Percentiles rank a stretch among this genome's conserved stretches.
phyloP scores from a whole-genome alignment of 2,797 vertebrate species.

The Aplochiton taeniatus region DNA sequence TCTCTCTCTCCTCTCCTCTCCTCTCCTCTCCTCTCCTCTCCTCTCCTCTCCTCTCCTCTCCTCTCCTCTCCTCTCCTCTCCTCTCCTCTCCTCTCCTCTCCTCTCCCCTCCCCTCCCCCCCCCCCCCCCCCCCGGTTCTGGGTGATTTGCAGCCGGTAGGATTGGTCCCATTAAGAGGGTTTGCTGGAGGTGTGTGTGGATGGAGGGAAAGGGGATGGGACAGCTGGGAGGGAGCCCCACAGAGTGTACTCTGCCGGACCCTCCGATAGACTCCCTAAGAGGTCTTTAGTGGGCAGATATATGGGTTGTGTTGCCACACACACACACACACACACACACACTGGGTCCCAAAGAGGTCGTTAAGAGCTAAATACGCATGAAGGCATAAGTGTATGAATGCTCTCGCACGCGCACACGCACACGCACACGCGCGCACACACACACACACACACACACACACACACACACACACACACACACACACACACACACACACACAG shows the following conservation, averaged over 20 bases:
- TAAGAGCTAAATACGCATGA: too few relatives aligned
- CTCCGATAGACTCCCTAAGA: too few relatives aligned
- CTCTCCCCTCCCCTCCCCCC: neutral
- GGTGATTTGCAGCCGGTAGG: conserved; percentile 70
- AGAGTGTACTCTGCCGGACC: too few relatives aligned
- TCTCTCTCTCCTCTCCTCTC: conserved; percentile 8
- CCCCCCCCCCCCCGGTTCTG: conserved; percentile 26
- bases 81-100: neutral
- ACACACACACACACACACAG: conserved; percentile 32
- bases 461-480: conserved; percentile 34
- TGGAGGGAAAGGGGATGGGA: conserved; percentile 46
- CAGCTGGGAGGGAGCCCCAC: conserved; percentile 30
- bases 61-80: conserved; percentile 14
- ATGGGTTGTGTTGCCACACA: too few relatives aligned
- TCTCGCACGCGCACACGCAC: conserved; percentile 37
- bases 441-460: conserved; percentile 28
- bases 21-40: conserved; percentile 7
- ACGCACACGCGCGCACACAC: conserved; percentile 15
- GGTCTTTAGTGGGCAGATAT: conserved; percentile 41
- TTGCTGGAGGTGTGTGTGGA: conserved; percentile 67
- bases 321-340: too few relatives aligned
- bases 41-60: conserved; percentile 20
- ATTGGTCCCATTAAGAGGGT: conserved; percentile 73
- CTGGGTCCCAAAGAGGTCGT: conserved; percentile 1
- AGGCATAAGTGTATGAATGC: neutral